phyloP scores from a whole-genome alignment of 2,113 vertebrate species.

The Sterrhoptilus dennistouni region DNA sequence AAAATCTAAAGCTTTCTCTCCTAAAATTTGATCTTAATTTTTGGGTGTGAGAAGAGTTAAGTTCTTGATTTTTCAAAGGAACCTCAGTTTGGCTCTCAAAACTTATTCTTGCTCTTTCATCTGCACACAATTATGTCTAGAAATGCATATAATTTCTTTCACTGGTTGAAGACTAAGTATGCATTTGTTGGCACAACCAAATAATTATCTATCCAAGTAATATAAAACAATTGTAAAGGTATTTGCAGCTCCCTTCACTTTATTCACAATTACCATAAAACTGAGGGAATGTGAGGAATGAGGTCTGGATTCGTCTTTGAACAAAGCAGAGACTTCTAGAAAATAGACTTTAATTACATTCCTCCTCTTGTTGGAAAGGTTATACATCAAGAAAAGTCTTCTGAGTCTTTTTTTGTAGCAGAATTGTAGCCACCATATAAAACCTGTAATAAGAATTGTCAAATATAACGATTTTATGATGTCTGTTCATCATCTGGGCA shows the following conservation, averaged over 20 bases:
- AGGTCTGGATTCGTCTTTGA: neutral
- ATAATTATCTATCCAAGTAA: constrained; percentile 39
- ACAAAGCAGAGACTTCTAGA: constrained; percentile 4
- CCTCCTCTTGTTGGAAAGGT: neutral
- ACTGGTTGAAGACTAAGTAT: neutral
- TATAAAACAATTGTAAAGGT: constrained; percentile 30
- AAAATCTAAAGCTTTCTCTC: neutral
- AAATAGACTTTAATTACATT: constrained; percentile 13
- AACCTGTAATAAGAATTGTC: constrained; percentile 5
- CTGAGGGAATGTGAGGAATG: constrained; percentile 19
- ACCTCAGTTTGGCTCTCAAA: neutral
- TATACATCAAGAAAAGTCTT: constrained; percentile 15
- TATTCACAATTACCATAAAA: constrained; percentile 10
- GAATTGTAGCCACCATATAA: neutral
- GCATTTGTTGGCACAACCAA: constrained; percentile 28
- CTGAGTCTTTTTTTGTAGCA: neutral
- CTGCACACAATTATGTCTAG: neutral
- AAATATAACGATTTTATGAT: neutral
- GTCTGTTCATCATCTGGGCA: neutral
- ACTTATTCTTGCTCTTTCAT: neutral
- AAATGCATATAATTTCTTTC: neutral
- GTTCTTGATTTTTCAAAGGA: neutral
- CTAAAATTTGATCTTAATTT: neutral
- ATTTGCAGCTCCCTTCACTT: constrained; percentile 10
- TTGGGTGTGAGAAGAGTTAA: neutral